Evolutionary conservation across 2,888 invertebrate genomes (phyloP), one percentile per base, ranked within the genome.

Genomic region (Tinea trinotella): DNA sequence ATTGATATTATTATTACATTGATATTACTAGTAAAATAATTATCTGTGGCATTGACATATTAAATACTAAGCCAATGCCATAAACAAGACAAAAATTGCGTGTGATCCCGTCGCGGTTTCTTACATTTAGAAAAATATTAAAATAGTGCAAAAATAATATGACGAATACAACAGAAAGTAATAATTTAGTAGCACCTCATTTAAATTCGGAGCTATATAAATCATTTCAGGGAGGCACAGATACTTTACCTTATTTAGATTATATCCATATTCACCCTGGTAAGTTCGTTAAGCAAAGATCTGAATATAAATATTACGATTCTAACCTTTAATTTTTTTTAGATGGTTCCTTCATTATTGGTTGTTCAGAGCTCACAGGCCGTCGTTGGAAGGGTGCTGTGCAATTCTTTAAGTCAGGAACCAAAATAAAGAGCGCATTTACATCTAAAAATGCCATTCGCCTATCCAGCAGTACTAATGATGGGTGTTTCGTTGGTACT

Each of bases 181-280:
- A 74, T 56, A 70, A 71, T 66, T 79, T 84, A 53, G 65, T 83
- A 19, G 76, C 83, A 54, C 84, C 84, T 5, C 83, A 85, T 66
- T 68, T 84, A 13, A 85, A 84, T 62, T 82, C 84, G n/a, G 83
- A 85, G 63, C 76, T 77, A 52, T 85, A 85, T 56, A 72, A 82
- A 61, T 78, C 72, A 1, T 74, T 81, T 59, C 74, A 76, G 10
- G 71, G 76, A 44, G 76, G 77, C 49, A 76, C 74, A 12, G 68
- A 64, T 58, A 69, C 72, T 15, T 64, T 75, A 54, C 68, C 76
- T 0, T 74, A 79, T 64, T 70, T 82, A 56, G 84, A 84, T 58
- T 81, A 79, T 58, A 70, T 85, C 56, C 62, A 61, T 56, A 60
- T 81, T 56, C 74, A 78, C 60, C 56, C 66, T 60, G 81, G 84